Percentiles rank a stretch among this genome's conserved stretches.
phyloP scores from a whole-genome alignment of 2,113 vertebrate genomes.

The Corythornis vintsioides region DNA sequence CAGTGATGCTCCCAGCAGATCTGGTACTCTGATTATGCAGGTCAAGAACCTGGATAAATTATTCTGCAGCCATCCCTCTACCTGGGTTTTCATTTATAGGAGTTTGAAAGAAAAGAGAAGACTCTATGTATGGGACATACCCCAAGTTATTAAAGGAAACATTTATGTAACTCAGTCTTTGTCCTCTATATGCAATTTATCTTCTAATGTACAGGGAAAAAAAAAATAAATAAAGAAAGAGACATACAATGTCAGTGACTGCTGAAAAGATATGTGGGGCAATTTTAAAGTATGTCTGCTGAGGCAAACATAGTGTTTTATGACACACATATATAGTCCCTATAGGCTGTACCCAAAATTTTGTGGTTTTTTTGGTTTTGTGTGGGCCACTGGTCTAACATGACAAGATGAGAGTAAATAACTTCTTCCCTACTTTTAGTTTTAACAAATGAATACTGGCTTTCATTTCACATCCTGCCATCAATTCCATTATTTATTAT shows the following conservation, averaged over 20 bases:
- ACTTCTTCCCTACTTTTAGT: not conserved
- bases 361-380: not conserved
- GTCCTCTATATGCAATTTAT: not conserved
- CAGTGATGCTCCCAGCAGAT: not conserved
- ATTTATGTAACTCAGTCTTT: not conserved
- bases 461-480: not conserved
- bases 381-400: not conserved
- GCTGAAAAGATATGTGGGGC: not conserved
- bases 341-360: not conserved
- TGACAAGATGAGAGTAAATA: not conserved
- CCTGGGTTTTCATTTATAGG: not conserved
- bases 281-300: not conserved
- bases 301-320: not conserved
- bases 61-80: not conserved
- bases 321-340: accelerated
- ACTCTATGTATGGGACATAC: not conserved
- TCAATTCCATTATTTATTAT: not conserved
- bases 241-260: not conserved
- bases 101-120: not conserved
- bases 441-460: not conserved
- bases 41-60: not conserved
- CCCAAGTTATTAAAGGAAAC: not conserved
- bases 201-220: not conserved
- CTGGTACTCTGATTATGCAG: not conserved
- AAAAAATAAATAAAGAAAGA: no score